A percentile compares a stretch with the other conserved stretches of the same genome.
Conservation (phyloP, 1,140 invertebrate genomes). For the Ostrea denselamellosa region DNA sequence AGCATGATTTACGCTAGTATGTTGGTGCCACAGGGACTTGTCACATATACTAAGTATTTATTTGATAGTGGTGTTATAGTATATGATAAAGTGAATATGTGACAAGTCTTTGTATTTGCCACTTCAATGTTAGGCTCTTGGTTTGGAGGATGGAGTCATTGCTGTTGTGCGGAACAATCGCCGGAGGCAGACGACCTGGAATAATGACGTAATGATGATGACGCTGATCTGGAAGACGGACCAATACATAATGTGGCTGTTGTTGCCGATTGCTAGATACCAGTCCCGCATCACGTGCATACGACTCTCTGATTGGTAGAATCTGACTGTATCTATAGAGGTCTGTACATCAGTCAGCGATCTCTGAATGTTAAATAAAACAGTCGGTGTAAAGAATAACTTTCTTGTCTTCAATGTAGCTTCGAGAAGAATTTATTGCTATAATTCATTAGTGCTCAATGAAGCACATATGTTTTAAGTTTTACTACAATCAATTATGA, state of each 20-base stretch:
- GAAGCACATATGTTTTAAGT: too few relatives aligned
- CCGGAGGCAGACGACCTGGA: slow-evolving; percentile 93
- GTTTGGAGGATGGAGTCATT: slow-evolving; percentile 77
- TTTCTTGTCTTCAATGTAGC: too few relatives aligned
- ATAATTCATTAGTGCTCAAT: too few relatives aligned
- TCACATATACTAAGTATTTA: too few relatives aligned
- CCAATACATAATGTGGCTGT: slow-evolving; percentile 91
- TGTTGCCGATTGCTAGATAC: slow-evolving; percentile 90
- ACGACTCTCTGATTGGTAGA: slow-evolving; percentile 61
- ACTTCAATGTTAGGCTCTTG: slow-evolving; percentile 70
- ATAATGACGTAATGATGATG: slow-evolving; percentile 86
- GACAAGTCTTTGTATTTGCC: not conserved
- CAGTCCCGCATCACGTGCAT: slow-evolving; percentile 69
- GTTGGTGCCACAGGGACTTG: too few relatives aligned
- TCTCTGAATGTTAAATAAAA: slow-evolving; percentile 54
- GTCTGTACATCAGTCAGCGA: slow-evolving; percentile 62
- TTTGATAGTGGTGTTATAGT: too few relatives aligned
- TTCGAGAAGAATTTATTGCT: too few relatives aligned
- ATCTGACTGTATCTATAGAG: slow-evolving; percentile 57
- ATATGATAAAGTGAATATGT: too few relatives aligned
- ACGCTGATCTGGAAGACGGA: slow-evolving; percentile 92
- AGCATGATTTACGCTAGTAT: too few relatives aligned
- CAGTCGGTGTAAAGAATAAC: too few relatives aligned
- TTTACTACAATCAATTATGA: too few relatives aligned
- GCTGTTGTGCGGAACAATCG: slow-evolving; percentile 91